Base-by-base conservation (phyloP, 1,140 invertebrate genomes). In the Calycopis cecrops region DNA sequence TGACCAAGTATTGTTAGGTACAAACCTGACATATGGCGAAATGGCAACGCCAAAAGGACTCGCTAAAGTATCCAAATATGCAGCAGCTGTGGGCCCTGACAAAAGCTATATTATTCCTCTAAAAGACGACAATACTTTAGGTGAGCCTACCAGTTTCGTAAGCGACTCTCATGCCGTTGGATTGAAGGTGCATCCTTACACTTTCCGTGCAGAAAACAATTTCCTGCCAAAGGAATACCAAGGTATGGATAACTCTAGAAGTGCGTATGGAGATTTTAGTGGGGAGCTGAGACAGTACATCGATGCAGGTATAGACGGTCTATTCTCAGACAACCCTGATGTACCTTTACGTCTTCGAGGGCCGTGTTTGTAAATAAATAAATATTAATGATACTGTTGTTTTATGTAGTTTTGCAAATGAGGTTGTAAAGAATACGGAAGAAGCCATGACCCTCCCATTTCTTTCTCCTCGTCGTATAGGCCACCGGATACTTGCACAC, bases 301-400 rank as follows among this genome's bases (percentile, higher is more conserved):
- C 4, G 71, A 53, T 8, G 59, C 84, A 17, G 84, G 81, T 10
- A 79, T 87, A 28, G 84, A 87, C 57, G 84, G 84, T 2, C 44
- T 85, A 2, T 87, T 87, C 52, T 56, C 76, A 28, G 84, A 87
- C 61, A 79, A 87, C 52, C 79, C 84, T 11, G 80, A 87, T 49
- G 60, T 81, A 44, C 66, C 75, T 3, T 60, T 69, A 9, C 60
- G 61, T 11, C 54, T 79, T 34, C 63, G 75, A 35, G 69, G 66
- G 21, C 52, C 58, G 10, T 81, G 80, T 60, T 38, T 42, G 48
- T 48, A 21, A 48, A 49, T 14, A 50, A 48, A 33, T 35, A 12
- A 16, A 10, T 17, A 33, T 40, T 55, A 28, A 48, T 16, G 12
- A 35, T 3, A 28, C 6, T 28, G 21, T 6, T 3, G 21, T 28